A percentile compares a stretch with the other conserved stretches of the same genome.
Conservation (phyloP, 2,113 vertebrate genomes). For the Vanacampus margaritifer region DNA sequence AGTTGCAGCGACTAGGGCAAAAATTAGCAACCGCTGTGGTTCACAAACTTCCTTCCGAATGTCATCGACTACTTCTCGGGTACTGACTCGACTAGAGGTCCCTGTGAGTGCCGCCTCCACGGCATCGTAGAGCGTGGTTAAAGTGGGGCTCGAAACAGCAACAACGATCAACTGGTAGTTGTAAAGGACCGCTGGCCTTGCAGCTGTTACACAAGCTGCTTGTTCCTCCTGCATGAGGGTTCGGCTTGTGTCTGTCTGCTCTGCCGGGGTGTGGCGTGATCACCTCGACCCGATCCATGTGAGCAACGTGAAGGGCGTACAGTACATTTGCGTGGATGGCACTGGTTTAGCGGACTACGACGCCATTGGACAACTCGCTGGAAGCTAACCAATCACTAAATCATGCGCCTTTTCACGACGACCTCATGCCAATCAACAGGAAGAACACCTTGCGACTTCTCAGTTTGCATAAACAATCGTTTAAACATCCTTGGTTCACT, state of each 20-base stretch:
- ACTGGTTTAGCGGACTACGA: constrained; percentile 49
- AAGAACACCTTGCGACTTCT: neutral
- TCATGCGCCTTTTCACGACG: constrained; percentile 41
- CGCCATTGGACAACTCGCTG: constrained; percentile 41
- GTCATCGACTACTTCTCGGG: constrained; percentile 7
- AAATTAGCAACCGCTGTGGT: constrained; percentile 19
- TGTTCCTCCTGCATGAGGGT: constrained; percentile 27
- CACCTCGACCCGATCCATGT: constrained; percentile 56
- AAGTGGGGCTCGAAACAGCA: constrained; percentile 20
- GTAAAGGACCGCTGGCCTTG: constrained; percentile 12
- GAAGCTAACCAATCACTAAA: constrained; percentile 45
- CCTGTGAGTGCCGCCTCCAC: constrained; percentile 53
- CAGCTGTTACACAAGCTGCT: constrained; percentile 64
- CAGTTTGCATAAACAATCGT: neutral
- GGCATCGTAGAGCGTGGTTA: constrained; percentile 38
- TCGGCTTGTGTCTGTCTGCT: constrained; percentile 29
- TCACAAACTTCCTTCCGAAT: constrained; percentile 9
- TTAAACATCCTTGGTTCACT: no score
- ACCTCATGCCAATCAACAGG: neutral
- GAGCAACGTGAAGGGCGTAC: constrained; percentile 62
- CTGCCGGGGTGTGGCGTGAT: constrained; percentile 58
- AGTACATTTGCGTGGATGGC: constrained; percentile 10
- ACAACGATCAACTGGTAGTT: constrained; percentile 42
- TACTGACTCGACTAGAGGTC: constrained; percentile 36
- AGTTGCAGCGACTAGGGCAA: constrained; percentile 19